These are phyloP conservation scores for Macrotus californicus DNA, from an alignment of 2,113 vertebrate species.

Conservation along the genomic window DNA sequence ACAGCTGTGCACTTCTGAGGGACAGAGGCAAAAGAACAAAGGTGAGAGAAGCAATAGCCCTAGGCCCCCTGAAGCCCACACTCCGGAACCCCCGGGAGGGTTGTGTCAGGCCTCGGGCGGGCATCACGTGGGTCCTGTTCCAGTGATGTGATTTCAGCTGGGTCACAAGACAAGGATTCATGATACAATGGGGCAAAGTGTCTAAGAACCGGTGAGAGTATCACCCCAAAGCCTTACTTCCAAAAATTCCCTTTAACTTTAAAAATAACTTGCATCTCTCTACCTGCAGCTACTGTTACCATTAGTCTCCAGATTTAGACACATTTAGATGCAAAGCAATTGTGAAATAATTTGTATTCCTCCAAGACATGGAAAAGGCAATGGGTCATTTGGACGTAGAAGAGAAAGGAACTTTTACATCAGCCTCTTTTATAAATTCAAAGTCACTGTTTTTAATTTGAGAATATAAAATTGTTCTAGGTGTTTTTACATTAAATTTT, in stretches of 20 bases:
- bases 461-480: neutral
- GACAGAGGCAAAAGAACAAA: neutral
- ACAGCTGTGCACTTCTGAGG: neutral
- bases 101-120: accelerated
- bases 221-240: neutral
- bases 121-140: neutral
- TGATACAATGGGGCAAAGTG: neutral
- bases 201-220: neutral
- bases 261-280: neutral
- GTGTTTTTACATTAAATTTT: neutral
- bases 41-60: neutral
- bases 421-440: neutral
- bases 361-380: neutral
- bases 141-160: neutral
- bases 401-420: neutral
- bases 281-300: neutral
- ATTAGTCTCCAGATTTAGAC: neutral
- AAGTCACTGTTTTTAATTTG: neutral
- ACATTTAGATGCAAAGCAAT: neutral
- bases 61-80: neutral
- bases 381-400: neutral
- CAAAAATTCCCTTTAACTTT: constrained; percentile 12
- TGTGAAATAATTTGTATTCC: neutral
- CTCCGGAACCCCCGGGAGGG: accelerated
- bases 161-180: neutral